phyloP scores from a whole-genome alignment of 2,113 vertebrate genomes.

The Saccopteryx bilineata region DNA sequence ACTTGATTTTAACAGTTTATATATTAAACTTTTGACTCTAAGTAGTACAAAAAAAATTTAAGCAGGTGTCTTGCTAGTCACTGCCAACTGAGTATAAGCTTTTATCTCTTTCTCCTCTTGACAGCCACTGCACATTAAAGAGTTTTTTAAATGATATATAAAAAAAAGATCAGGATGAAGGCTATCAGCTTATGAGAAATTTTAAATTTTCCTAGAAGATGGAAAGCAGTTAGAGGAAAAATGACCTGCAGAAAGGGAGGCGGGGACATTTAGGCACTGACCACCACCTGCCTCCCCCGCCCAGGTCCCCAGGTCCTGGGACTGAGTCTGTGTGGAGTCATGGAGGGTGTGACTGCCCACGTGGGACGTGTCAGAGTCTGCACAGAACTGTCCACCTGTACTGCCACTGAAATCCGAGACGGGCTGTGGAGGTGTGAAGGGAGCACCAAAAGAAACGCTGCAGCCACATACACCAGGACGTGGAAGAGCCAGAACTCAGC shows the following conservation, averaged over 20 bases:
- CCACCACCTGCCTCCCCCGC: background rate
- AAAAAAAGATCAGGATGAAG: background rate
- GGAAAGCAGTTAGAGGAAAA: background rate
- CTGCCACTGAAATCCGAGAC: background rate
- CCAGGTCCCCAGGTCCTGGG: background rate
- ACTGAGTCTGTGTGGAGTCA: background rate
- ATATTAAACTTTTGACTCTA: slow-evolving; percentile 49
- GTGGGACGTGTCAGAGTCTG: background rate
- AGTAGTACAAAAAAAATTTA: background rate
- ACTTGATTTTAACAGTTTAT: slow-evolving; percentile 5
- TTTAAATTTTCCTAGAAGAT: background rate
- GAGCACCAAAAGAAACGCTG: background rate
- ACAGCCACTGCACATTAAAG: background rate
- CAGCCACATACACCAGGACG: background rate
- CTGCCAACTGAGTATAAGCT: background rate
- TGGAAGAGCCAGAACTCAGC: background rate
- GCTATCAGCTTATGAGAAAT: background rate
- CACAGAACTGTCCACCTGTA: background rate
- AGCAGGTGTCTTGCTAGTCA: background rate
- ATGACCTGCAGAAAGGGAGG: background rate
- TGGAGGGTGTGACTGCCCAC: background rate
- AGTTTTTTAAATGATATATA: background rate
- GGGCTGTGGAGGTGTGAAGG: background rate
- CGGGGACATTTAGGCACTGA: background rate
- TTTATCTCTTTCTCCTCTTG: background rate